A percentile compares a stretch with the other conserved stretches of the same genome.
phyloP scores from a whole-genome alignment of 2,888 invertebrate genomes.

The Polydrusus cervinus region DNA sequence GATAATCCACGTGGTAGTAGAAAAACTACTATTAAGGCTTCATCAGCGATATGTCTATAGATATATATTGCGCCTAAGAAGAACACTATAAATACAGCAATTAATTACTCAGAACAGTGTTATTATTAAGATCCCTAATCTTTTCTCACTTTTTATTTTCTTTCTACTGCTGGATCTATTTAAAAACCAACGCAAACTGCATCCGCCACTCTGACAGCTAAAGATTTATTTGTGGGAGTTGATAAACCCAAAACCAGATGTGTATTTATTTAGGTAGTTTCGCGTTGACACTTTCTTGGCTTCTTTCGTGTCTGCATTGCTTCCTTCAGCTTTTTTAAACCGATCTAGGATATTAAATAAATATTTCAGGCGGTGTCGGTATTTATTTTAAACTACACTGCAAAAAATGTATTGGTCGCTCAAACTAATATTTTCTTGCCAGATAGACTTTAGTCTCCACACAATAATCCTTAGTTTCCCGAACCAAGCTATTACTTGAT shows the following conservation, averaged over 20 bases:
- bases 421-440: too few species aligned
- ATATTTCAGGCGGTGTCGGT: constrained; percentile 11
- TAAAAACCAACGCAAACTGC: constrained; percentile 43
- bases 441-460: too few species aligned
- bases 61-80: too few species aligned
- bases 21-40: too few species aligned
- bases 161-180: constrained; percentile 20
- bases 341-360: constrained; percentile 40
- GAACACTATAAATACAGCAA: neutral
- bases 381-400: too few species aligned
- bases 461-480: too few species aligned
- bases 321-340: constrained; percentile 38
- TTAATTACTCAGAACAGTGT: neutral
- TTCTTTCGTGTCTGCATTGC: constrained; percentile 43
- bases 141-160: constrained; percentile 12
- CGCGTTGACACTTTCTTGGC: constrained; percentile 41
- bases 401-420: too few species aligned
- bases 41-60: too few species aligned
- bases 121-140: constrained; percentile 11
- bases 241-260: constrained; percentile 52
- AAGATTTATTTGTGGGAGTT: constrained; percentile 52
- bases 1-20: too few species aligned
- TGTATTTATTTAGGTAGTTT: constrained; percentile 52
- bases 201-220: constrained; percentile 44
- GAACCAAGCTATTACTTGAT: too few species aligned